A percentile compares a stretch with the other conserved stretches of the same genome.
Evolutionary conservation across 2,113 vertebrate species (phyloP).

Genomic region (Pseudopipra pipra): DNA sequence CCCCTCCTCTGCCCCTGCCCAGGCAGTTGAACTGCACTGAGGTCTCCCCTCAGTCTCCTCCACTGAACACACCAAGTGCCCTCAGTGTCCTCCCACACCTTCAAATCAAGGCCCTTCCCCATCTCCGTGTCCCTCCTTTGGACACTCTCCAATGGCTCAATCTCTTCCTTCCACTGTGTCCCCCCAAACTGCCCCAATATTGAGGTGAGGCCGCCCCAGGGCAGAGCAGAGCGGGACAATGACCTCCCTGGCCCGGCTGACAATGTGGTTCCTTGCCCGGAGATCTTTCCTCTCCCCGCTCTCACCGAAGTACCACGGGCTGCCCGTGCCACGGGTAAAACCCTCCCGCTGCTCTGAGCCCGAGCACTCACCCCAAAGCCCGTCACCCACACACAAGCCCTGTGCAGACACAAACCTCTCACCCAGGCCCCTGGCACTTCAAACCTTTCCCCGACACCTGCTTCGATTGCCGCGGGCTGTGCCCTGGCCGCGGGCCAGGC

Average conservation of each 20-base stretch:
- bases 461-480: not conserved
- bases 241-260: not conserved
- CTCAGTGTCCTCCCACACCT: not conserved
- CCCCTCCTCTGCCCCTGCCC: not conserved
- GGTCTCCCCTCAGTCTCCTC: not conserved
- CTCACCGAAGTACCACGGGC: accelerated
- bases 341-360: accelerated
- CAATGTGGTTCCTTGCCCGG: accelerated
- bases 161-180: not conserved
- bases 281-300: not conserved
- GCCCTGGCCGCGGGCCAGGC: not conserved
- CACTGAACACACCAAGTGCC: not conserved
- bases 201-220: not conserved
- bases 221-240: not conserved
- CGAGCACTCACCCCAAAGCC: accelerated
- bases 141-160: not conserved
- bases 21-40: not conserved
- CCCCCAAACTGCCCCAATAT: not conserved
- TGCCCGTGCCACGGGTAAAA: not conserved
- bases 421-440: not conserved
- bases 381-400: not conserved
- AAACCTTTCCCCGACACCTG: not conserved
- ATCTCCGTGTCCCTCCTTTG: not conserved
- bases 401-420: not conserved
- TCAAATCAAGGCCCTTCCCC: not conserved